A percentile compares a stretch with the other conserved stretches of the same genome.
These are phyloP conservation scores for Pongo pygmaeus DNA, from an alignment of 2,113 vertebrate genomes.

Conservation along the genomic window DNA sequence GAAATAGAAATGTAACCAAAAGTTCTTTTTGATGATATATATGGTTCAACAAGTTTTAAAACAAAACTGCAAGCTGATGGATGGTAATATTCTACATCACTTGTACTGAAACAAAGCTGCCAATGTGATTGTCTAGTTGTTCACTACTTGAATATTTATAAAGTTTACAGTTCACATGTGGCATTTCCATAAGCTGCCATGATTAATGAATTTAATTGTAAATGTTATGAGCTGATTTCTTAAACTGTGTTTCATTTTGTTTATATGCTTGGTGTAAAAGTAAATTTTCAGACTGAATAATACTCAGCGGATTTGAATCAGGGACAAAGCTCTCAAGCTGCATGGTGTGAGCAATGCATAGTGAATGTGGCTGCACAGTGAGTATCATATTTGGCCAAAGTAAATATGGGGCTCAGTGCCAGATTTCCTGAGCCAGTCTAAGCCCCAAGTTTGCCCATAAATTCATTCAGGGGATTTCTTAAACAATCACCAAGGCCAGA, in stretches of 20 bases:
- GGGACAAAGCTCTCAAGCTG: background rate
- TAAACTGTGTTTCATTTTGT: constrained; percentile 59
- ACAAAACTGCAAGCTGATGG: constrained; percentile 21
- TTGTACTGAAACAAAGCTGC: constrained; percentile 36
- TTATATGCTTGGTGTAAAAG: constrained; percentile 49
- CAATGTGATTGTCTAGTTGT: constrained; percentile 45
- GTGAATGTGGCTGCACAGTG: background rate
- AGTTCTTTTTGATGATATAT: constrained; percentile 37
- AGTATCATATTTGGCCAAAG: background rate
- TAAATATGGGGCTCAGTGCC: rapidly evolving
- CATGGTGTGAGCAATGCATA: background rate
- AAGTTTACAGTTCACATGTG: constrained; percentile 41
- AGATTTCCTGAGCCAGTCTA: background rate
- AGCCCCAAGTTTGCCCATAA: background rate
- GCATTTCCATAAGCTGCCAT: constrained; percentile 63
- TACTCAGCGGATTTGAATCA: background rate
- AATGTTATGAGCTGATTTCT: constrained; percentile 55
- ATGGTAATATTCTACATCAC: background rate
- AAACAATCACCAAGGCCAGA: background rate
- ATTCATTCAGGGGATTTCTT: background rate
- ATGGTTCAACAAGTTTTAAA: constrained; percentile 51
- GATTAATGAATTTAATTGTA: constrained; percentile 77
- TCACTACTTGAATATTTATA: constrained; percentile 67
- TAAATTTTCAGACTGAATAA: constrained; percentile 35
- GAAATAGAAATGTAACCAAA: constrained; percentile 46